Evolutionary conservation across 37 sponge, comb jelly and placozoan genomes (phyloP).

Genomic region (Oopsacas minuta): DNA sequence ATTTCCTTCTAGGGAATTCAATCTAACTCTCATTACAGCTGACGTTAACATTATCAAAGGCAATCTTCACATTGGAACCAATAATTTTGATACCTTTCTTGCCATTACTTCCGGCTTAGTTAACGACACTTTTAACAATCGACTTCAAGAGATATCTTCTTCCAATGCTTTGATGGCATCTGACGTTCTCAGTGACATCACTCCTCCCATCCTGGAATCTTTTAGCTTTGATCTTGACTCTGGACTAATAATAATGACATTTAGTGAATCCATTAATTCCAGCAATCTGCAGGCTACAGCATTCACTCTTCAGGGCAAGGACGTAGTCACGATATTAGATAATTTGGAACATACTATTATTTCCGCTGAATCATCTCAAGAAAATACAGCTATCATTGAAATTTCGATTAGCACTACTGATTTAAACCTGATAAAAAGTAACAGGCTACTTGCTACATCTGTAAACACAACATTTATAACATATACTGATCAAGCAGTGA

Average conservation of each 20-base stretch:
- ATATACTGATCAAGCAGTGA: not conserved
- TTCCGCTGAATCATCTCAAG: not conserved
- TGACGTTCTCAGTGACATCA: constrained; percentile 24
- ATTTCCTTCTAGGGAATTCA: not conserved
- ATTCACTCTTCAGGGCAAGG: constrained; percentile 50
- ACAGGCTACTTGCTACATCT: not conserved
- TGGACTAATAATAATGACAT: constrained; percentile 43
- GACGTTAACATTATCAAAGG: constrained; percentile 71
- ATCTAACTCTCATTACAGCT: constrained; percentile 30
- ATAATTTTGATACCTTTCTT: constrained; percentile 38
- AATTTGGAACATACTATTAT: not conserved
- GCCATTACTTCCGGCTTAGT: constrained; percentile 34
- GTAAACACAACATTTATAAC: not conserved
- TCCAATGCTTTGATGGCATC: constrained; percentile 31
- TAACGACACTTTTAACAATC: constrained; percentile 36
- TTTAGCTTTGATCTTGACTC: constrained; percentile 47
- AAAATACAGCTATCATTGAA: constrained; percentile 10
- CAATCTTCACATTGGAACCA: constrained; percentile 45
- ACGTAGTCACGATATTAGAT: not conserved
- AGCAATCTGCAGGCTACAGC: constrained; percentile 29
- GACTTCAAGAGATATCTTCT: constrained; percentile 37
- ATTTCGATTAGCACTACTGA: not conserved
- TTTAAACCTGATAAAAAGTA: not conserved
- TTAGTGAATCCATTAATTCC: constrained; percentile 59
- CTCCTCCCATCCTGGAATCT: constrained; percentile 23